phyloP scores from a whole-genome alignment of 2,113 vertebrate species.

The Mixornis gularis region DNA sequence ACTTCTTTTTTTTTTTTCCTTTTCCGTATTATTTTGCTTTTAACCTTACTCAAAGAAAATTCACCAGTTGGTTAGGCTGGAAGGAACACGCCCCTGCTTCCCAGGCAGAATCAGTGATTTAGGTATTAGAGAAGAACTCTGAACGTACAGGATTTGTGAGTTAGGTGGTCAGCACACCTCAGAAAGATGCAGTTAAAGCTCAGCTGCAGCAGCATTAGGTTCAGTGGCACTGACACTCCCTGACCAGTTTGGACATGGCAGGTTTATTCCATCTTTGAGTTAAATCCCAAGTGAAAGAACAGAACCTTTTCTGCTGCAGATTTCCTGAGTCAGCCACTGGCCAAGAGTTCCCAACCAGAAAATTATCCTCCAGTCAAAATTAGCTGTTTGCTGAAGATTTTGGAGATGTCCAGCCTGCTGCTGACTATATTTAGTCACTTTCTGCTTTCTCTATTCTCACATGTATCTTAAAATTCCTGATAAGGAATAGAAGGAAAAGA shows the following conservation, averaged over 20 bases:
- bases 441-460: neutral
- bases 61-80: neutral
- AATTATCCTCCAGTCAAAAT: neutral
- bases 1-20: neutral
- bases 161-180: neutral
- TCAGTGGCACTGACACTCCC: neutral
- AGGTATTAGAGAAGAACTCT: neutral
- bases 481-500: neutral
- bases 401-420: neutral
- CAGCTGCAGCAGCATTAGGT: neutral
- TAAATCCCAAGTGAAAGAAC: neutral
- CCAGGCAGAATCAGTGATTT: neutral
- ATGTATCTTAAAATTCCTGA: neutral
- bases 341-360: neutral
- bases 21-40: neutral
- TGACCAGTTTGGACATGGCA: neutral
- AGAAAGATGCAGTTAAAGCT: neutral
- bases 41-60: neutral
- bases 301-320: neutral
- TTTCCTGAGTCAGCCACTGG: neutral
- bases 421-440: neutral
- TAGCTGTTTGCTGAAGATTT: neutral
- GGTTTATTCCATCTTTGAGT: neutral
- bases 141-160: neutral
- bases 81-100: neutral